A percentile compares a stretch with the other conserved stretches of the same genome.
These are phyloP conservation scores for Spodoptera litura DNA, from an alignment of 1,140 invertebrate species.

Conservation along the genomic window DNA sequence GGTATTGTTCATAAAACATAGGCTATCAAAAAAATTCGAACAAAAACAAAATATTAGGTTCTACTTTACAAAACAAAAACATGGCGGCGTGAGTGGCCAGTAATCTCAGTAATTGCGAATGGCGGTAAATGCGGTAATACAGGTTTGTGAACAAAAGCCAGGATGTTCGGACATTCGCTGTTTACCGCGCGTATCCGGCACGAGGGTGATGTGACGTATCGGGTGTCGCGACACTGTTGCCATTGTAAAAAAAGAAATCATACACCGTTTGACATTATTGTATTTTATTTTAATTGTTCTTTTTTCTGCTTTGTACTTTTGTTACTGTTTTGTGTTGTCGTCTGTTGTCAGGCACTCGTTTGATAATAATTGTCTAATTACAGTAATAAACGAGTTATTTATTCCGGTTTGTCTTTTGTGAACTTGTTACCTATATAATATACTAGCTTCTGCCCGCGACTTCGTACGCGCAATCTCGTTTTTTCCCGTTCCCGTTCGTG, in stretches of 20 bases:
- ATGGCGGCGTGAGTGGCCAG: slow-evolving; percentile 3
- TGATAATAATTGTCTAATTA: too few relatives aligned
- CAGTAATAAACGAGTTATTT: too few relatives aligned
- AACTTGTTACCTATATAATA: too few relatives aligned
- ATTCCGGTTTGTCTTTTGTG: too few relatives aligned
- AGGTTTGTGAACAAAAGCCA: slow-evolving; percentile 68
- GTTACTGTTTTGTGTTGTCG: background rate
- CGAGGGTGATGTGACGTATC: slow-evolving; percentile 42
- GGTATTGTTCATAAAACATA: too few relatives aligned
- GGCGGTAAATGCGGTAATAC: slow-evolving; percentile 38
- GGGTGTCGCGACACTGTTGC: slow-evolving; percentile 32
- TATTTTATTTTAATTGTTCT: slow-evolving; percentile 8
- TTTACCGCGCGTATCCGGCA: slow-evolving; percentile 56
- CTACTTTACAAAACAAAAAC: slow-evolving; percentile 14
- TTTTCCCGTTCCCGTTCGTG: too few relatives aligned
- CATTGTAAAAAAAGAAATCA: slow-evolving; percentile 36
- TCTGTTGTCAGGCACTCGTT: too few relatives aligned
- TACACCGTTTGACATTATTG: slow-evolving; percentile 34
- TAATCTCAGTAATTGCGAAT: slow-evolving; percentile 32
- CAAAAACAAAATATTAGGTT: slow-evolving; percentile 20
- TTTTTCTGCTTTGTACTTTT: background rate
- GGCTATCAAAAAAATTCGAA: background rate
- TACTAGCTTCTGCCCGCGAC: too few relatives aligned
- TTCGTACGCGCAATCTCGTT: too few relatives aligned
- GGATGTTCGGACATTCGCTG: slow-evolving; percentile 62